Conservation (phyloP, 2,888 invertebrate genomes). For the Limulus polyphemus region DNA sequence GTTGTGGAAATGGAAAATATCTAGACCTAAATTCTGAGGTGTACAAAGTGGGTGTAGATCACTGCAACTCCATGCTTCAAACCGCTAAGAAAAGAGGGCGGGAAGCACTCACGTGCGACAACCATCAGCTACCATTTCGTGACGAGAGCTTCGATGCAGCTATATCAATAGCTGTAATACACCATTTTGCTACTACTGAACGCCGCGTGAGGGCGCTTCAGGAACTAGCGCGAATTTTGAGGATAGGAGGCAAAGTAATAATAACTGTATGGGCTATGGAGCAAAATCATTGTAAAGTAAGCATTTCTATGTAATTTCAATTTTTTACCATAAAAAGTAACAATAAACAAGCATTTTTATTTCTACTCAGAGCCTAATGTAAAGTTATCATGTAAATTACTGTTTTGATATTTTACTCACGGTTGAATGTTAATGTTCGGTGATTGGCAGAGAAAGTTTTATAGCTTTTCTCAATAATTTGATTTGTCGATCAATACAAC, state of each 20-base stretch:
- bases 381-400: too few species aligned
- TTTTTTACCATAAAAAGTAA: too few species aligned
- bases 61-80: conserved; percentile 47
- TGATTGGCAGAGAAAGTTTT: too few species aligned
- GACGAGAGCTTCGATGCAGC: conserved; percentile 89
- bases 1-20: conserved; percentile 92
- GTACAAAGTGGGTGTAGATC: conserved; percentile 77
- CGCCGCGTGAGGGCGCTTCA: conserved; percentile 70
- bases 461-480: too few species aligned
- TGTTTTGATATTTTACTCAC: too few species aligned
- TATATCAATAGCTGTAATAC: conserved; percentile 89
- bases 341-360: too few species aligned
- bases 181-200: conserved; percentile 92
- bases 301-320: too few species aligned
- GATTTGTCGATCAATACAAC: too few species aligned
- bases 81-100: conserved; percentile 3
- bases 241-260: conserved; percentile 77
- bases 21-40: conserved; percentile 71
- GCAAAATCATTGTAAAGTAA: conserved; percentile 65
- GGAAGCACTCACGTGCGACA: conserved; percentile 17
- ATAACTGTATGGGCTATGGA: conserved; percentile 96
- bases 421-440: too few species aligned
- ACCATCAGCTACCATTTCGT: conserved; percentile 68
- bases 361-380: too few species aligned
- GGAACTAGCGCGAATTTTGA: conserved; percentile 70